Base-by-base conservation (phyloP, 2,888 invertebrate species). In the Pyrrhosoma nymphula region DNA sequence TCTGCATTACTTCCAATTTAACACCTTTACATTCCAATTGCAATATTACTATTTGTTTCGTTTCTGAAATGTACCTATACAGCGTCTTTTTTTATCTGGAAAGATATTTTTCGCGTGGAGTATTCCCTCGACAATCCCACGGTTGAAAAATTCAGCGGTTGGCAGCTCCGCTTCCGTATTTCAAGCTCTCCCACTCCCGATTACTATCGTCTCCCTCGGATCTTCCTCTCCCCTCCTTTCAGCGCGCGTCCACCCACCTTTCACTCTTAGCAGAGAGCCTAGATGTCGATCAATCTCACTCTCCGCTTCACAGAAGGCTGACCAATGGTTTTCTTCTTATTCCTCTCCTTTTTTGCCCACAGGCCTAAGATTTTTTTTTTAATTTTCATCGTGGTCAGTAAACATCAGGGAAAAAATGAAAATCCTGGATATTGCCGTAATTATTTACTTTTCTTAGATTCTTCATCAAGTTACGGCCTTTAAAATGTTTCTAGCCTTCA, bases 231-330 rank as follows among this genome's bases (percentile, higher is more conserved):
- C 26, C 69, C n/a, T 30, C 75, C 75, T 75, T 56, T 16, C 56
- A 56, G 3, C 4, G 30, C 82, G 82, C 47, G 2, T 47, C 47
- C 47, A 47, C 10, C 82, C 82, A 82, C 82, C 82, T 82, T 82
- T 82, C 82, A 82, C 82, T 82, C 82, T 82, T 35, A 10, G 60
- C 60, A 4, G 60, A 0, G 35, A 82, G 82, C 35, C 35, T 82
- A 82, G 82, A 82, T 82, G 14, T 35, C 35, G 82, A 82, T 82
- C 82, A 82, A 82, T 82, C 82, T 82, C 82, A 82, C 82, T 35
- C 82, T 82, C 82, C 30, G 35, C 82, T 82, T 82, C 82, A 82
- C 82, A 82, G 82, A 30, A 82, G 82, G 35, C 82, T 82, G 82
- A 82, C 82, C 35, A 18, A 12, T 69, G 23, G 69, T 69, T 69